Base-by-base conservation (phyloP, 2,797 vertebrate genomes). In the Adelosebastes latens region DNA sequence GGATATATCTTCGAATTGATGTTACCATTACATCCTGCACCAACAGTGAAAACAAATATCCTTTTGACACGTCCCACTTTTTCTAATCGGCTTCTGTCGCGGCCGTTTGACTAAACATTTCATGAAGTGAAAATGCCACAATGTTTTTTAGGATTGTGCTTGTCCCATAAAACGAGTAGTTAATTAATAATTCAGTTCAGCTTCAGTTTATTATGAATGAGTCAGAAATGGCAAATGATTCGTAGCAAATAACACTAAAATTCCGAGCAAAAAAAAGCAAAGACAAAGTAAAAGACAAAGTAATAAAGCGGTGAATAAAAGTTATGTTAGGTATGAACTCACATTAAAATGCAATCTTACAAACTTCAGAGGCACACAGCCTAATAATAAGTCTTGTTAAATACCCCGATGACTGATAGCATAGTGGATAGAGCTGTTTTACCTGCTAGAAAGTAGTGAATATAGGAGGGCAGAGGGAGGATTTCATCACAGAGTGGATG, bases 151-250 rank as follows among this genome's bases (percentile, higher is more conserved):
- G 32, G 58, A 62, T 24, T 5, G n/a, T 31, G 59, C n/a, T 73
- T 52, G 49, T 73, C 32, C 10, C 22, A 53, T 31, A 24, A 24
- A 52, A 55, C 1, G 42, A 46, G 5, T 8, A 14, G 22, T 39
- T 2, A 58, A 16, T 22, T 34, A 52, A 22, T 73, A 20, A 24
- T 67, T n/a, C 14, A 62, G 31, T 11, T 34, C 46, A 20, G 24
- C 25, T 62, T 68, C 12, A 42, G 24, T 52, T 61, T 11, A 61
- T 49, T 52, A 61, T 68, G 16, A 20, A 69, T 29, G 24, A 61
- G 14, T 36, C 39, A 8, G 10, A 14, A 29, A 59, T 20, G 4
- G 16, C 49, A 56, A 75, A 42, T 14, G 10, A 20, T 36, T 34
- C 25, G 20, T 13, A 25, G 36, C 13, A 75, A 32, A 55, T 24